Evolutionary conservation across 2,113 vertebrate genomes (phyloP), one percentile per base, ranked within the genome.

Genomic region (Propithecus coquereli): DNA sequence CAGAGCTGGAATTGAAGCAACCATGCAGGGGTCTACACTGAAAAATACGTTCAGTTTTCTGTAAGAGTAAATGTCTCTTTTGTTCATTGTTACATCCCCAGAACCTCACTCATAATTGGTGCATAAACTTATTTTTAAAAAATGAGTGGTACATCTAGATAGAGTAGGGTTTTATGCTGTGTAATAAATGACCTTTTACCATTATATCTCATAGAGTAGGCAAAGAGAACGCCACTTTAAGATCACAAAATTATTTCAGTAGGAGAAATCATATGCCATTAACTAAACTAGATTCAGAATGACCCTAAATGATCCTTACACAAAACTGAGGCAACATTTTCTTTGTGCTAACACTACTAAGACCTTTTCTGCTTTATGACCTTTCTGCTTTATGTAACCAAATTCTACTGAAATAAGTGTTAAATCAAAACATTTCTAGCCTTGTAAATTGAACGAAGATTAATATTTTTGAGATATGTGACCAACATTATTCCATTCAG

Each of bases 361-460:
- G 83, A 81, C 70, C 71, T 61, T 81, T 13, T 74, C 47, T 22
- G 52, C 76, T 97, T 91, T 45, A 63, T 76, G 87, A 96, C n/a
- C n/a, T 81, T 13, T 74, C 47, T 22, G 52, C 76, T 97, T 91
- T 45, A 63, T 83, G 70, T 71, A 84, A 97, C 52, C 93, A 92
- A 7, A 92, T 94, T 94, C 84, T 76, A 84, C 90, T 90, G 70
- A 59, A 93, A 70, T 84, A 83, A 95, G 65, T 70, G 37, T 92
- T 88, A 90, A 85, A 70, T 84, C 17, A 84, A 82, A 92, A 80
- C 66, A 80, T 34, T 6, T 18, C 66, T 71, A 16, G 61, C 85
- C 43, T 87, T 84, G 45, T 76, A 84, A 90, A 87, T 87, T 54
- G 76, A 88, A 20, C 81, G 85, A 76, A 83, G 45, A 83, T 76